Percentiles rank a stretch among this genome's conserved stretches.
Evolutionary conservation across 2,888 invertebrate species (phyloP).

Genomic region (Spilarctia lutea): DNA sequence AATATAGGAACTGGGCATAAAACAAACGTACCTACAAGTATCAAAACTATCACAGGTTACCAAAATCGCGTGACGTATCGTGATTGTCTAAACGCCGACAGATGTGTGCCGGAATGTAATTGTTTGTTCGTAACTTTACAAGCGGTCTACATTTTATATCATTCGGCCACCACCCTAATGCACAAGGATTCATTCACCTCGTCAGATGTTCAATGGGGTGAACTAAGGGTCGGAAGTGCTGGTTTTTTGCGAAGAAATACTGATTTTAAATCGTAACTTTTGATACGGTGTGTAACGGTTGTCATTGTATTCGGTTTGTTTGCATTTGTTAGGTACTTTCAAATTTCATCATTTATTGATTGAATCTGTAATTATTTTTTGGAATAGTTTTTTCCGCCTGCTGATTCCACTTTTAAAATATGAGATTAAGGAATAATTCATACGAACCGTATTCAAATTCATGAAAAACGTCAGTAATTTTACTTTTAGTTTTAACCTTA

Average conservation of each 20-base stretch:
- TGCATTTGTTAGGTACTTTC: too few relatives aligned
- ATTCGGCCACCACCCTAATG: conserved; percentile 71
- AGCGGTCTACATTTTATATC: conserved; percentile 79
- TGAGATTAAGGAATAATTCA: too few relatives aligned
- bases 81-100: conserved; percentile 86
- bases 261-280: conserved; percentile 61
- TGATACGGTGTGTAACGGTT: conserved; percentile 71
- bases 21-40: conserved; percentile 49
- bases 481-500: too few relatives aligned
- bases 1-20: too few relatives aligned
- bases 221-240: conserved; percentile 70
- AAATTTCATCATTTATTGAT: too few relatives aligned
- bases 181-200: conserved; percentile 83
- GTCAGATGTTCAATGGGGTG: conserved; percentile 84
- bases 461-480: too few relatives aligned
- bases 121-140: conserved; percentile 80
- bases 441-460: background rate
- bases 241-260: conserved; percentile 72
- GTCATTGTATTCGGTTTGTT: conserved; percentile 12
- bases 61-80: conserved; percentile 85
- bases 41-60: conserved; percentile 59
- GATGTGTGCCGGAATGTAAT: conserved; percentile 86
- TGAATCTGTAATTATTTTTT: too few relatives aligned
- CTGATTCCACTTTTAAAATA: too few relatives aligned
- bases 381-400: background rate